Conservation (phyloP, 2,113 vertebrate species). For the Muntiacus muntjak region DNA sequence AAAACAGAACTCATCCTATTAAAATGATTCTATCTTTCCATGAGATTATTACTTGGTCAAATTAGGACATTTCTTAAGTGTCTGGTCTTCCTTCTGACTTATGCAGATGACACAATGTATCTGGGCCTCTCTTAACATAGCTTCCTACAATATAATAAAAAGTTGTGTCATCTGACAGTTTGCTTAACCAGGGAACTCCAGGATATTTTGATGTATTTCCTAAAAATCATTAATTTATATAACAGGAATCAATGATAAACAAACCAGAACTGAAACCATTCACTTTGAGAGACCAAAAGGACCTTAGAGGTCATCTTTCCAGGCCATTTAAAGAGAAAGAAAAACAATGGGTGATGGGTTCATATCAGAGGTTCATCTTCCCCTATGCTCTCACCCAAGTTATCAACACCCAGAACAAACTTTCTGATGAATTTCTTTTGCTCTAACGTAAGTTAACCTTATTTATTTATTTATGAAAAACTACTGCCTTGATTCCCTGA, state of each 20-base stretch:
- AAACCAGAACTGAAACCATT: neutral
- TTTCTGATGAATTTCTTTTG: neutral
- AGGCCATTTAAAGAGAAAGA: neutral
- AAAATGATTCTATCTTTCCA: neutral
- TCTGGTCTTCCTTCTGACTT: neutral
- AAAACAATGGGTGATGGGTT: neutral
- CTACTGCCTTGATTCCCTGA: neutral
- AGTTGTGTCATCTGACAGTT: neutral
- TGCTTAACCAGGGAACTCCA: neutral
- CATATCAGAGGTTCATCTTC: neutral
- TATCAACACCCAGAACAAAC: neutral
- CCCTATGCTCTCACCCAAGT: neutral
- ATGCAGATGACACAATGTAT: neutral
- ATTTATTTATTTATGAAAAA: neutral
- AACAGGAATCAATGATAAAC: neutral
- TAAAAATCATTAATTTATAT: neutral
- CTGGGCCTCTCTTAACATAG: neutral
- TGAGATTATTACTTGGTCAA: neutral
- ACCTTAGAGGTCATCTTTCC: neutral
- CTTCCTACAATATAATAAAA: neutral
- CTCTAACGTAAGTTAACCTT: neutral
- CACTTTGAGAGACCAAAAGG: neutral
- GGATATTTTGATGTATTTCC: neutral
- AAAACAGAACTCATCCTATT: neutral
- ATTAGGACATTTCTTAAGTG: neutral